These are phyloP conservation scores for Apomyelois bistriatella DNA, from an alignment of 2,888 invertebrate species.

Conservation along the genomic window DNA sequence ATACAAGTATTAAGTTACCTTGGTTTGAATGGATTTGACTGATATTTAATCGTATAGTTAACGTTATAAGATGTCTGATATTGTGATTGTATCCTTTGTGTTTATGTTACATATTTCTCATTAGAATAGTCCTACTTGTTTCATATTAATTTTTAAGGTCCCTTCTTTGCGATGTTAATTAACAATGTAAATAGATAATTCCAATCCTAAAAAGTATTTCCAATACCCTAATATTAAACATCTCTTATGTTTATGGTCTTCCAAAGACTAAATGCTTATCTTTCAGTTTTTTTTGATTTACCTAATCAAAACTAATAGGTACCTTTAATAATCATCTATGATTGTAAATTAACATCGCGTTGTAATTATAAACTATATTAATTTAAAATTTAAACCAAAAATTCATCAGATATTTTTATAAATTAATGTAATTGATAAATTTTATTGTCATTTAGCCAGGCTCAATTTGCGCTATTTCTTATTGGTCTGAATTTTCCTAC, in stretches of 20 bases:
- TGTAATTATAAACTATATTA: conserved; percentile 17
- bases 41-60: conserved; percentile 37
- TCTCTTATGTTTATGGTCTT: no score
- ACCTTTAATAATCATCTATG: neutral
- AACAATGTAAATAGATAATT: no score
- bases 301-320: no score
- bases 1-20: conserved; percentile 43
- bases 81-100: conserved; percentile 45
- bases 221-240: no score
- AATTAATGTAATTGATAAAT: conserved; percentile 24
- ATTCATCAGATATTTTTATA: conserved; percentile 61
- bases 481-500: conserved; percentile 16
- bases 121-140: conserved; percentile 37
- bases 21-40: conserved; percentile 55
- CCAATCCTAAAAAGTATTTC: neutral
- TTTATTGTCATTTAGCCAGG: conserved; percentile 14
- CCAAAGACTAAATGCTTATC: no score
- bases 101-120: conserved; percentile 47
- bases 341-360: neutral
- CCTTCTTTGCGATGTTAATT: conserved; percentile 9
- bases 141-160: conserved; percentile 24
- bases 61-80: conserved; percentile 31
- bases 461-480: conserved; percentile 22
- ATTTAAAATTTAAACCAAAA: conserved; percentile 61
- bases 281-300: no score